Percentiles rank a stretch among this genome's conserved stretches.
Conservation (phyloP, 2,113 vertebrate species). For the Conger conger region DNA sequence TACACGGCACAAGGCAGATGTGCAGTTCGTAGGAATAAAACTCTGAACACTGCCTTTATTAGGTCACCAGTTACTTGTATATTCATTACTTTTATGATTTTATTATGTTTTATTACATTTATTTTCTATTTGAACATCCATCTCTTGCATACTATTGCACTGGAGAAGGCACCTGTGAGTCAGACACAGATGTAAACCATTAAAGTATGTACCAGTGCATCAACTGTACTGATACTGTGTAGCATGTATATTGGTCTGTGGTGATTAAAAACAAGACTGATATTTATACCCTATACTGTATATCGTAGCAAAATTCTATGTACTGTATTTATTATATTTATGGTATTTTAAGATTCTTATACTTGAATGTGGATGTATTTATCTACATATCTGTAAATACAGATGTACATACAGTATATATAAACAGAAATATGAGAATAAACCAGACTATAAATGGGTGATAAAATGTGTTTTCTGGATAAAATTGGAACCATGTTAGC, state of each 20-base stretch:
- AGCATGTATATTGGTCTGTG: neutral
- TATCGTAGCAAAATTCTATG: neutral
- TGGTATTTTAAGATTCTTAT: slow-evolving; percentile 32
- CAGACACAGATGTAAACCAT: slow-evolving; percentile 29
- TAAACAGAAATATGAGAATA: slow-evolving; percentile 31
- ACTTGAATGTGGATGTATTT: slow-evolving; percentile 40
- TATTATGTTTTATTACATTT: slow-evolving; percentile 4
- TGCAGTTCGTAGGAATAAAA: slow-evolving; percentile 12
- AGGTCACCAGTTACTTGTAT: slow-evolving; percentile 25
- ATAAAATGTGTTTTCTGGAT: neutral
- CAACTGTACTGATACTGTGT: neutral
- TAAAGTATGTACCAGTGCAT: slow-evolving; percentile 28
- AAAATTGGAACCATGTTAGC: neutral
- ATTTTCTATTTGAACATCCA: slow-evolving; percentile 7
- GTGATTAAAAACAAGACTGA: neutral
- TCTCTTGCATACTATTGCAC: slow-evolving; percentile 21
- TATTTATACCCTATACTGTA: too few species aligned
- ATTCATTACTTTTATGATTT: neutral
- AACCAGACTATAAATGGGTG: slow-evolving; percentile 11
- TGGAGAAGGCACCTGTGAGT: slow-evolving; percentile 22
- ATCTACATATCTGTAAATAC: slow-evolving; percentile 33
- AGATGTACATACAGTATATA: slow-evolving; percentile 32
- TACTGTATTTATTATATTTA: slow-evolving; percentile 12
- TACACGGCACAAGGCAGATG: neutral
- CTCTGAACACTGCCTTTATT: slow-evolving; percentile 37